phyloP scores from a whole-genome alignment of 92 coral and sea anemone genomes.

The Bergia puertoricense region DNA sequence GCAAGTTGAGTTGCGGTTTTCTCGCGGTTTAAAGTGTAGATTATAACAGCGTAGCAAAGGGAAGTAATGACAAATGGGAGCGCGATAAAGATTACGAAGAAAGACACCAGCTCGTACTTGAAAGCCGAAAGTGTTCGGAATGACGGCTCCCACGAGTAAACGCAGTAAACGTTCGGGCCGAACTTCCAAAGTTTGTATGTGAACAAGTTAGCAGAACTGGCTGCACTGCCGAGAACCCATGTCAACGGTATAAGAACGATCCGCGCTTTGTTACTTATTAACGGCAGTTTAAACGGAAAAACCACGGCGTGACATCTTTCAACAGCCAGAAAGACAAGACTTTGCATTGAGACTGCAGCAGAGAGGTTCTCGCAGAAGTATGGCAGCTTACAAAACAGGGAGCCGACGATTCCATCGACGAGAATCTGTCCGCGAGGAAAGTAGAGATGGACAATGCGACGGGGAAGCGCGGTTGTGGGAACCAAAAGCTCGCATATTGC shows the following conservation, averaged over 20 bases:
- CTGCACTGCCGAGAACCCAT: conserved; percentile 23
- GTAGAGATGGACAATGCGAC: conserved; percentile 19
- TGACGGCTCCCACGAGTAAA: conserved; percentile 16
- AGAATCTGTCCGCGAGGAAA: neutral
- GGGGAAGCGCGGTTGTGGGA: conserved; percentile 21
- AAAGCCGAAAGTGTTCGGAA: conserved; percentile 11
- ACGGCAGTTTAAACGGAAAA: conserved; percentile 28
- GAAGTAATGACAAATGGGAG: conserved; percentile 21
- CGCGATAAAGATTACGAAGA: conserved; percentile 11
- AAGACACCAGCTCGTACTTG: conserved; percentile 29
- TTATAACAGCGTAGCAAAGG: conserved; percentile 7
- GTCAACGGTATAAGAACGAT: neutral
- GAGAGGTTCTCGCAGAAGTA: conserved; percentile 33
- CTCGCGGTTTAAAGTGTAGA: conserved; percentile 31
- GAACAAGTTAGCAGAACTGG: conserved; percentile 28
- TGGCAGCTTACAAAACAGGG: conserved; percentile 32
- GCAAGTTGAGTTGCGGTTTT: conserved; percentile 36
- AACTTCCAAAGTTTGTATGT: neutral
- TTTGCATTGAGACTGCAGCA: conserved; percentile 42
- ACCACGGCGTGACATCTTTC: conserved; percentile 40
- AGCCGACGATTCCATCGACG: neutral
- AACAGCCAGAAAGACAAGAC: conserved; percentile 33
- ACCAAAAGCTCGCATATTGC: conserved; percentile 33
- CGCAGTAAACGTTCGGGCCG: neutral
- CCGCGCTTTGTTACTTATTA: conserved; percentile 23